Evolutionary conservation across 1,140 invertebrate genomes (phyloP), one percentile per base, ranked within the genome.

Genomic region (Drosophila burlai): DNA sequence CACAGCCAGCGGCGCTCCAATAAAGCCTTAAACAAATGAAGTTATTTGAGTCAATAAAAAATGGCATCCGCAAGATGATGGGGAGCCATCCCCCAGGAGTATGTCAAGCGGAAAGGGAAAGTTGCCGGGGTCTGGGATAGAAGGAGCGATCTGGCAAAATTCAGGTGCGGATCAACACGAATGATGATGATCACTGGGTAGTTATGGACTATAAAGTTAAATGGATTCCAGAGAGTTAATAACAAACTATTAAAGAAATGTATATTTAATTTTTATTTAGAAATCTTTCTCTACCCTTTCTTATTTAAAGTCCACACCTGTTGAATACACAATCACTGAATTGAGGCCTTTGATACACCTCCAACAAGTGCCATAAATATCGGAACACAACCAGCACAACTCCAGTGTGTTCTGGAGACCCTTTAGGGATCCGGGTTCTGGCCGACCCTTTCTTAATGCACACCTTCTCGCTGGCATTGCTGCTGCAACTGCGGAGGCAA

Each of bases 11-110:
- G 66, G 76, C 76, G 59, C 73, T 79, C 76, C 83, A 86, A 86
- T 86, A 83, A 89, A 66, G 71, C 79, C 67, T 90, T 90, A 90
- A 85, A 89, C 85, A 90, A 90, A 89, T 89, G 81, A 89, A 89
- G 85, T 89, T 81, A 89, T 89, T 89, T 90, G 73, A 84, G 81
- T 54, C 85, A 84, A 81, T 84, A 87, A 81, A 84, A 89, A 89
- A 77, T 83, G 67, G 78, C 79, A 85, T 65, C 38, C 50, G 40
- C 49, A 29, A 65, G 49, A 66, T 78, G 61, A 68, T 60, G 57
- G 49, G 60, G 50, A 78, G 75, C 65, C 82, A 75, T 58, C 81
- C 42, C 50, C 46, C 50, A 38, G 64, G 43, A 40, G 58, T 68
- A 50, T 83, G 76, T 87, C 83, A 75, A 76, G 68, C 45, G 63